Base-by-base conservation (phyloP, 2,888 invertebrate species). In the Odontothrips loti region DNA sequence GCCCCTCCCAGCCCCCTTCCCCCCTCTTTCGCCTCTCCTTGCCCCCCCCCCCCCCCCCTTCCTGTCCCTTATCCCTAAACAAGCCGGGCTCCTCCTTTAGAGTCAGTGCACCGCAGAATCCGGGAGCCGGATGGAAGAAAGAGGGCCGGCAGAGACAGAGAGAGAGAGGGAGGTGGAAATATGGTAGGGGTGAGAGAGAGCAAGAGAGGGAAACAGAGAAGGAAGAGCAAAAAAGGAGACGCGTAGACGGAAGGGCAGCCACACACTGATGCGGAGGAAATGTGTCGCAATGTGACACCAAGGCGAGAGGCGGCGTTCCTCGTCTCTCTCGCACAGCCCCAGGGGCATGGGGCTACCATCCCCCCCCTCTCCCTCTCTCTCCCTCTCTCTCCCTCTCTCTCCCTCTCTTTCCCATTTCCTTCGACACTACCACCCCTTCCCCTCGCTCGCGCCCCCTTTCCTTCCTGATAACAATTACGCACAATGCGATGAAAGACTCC, bases 201-300 rank as follows among this genome's bases (percentile, higher is more conserved):
- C n/a, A 23, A 68, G 68, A 23, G 68, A 23, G 68, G 20, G 51
- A 51, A 20, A 68, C 23, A 68, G 68, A 23, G 63, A n/a, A n/a
- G 63, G n/a, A n/a, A n/a, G 63, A n/a, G 63, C 2, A 11, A 23
- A 23, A 23, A n/a, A 23, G 23, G 23, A 68, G 23, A 23, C 34
- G 34, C 34, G 34, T 43, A 2, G 58, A 58, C 58, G 58, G 58
- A 15, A 58, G 58, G 58, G 58, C 58, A 43, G 34, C 34, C 34
- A 43, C 68, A 27, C 68, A 75, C 68, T 75, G 68, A 58, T 58
- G 58, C 68, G 1, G 68, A 12, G 68, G 68, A 75, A 75, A 75
- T 23, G 68, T 75, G 68, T 75, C 68, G 68, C 68, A 27, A 75
- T 75, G 68, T 75, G 68, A 75, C 68, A 75, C 68, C 68, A 58